Conservation (phyloP, 2,113 vertebrate genomes). For the Condylura cristata region DNA sequence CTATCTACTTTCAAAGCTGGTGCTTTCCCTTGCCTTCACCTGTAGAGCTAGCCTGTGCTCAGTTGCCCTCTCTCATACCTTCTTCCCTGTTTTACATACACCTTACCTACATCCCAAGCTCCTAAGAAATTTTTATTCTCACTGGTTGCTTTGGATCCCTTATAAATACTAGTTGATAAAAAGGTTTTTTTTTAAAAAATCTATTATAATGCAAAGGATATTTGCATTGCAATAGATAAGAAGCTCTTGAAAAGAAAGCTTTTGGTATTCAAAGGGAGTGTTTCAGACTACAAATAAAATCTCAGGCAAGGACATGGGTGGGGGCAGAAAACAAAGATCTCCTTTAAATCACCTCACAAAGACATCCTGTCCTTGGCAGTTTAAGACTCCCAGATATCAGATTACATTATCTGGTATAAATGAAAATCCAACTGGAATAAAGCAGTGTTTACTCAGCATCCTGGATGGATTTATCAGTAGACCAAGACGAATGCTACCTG, state of each 20-base stretch:
- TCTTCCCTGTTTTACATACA: background rate
- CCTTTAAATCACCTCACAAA: constrained; percentile 37
- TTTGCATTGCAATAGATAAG: constrained; percentile 27
- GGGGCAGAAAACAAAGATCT: constrained; percentile 11
- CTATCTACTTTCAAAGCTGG: background rate
- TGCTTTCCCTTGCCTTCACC: background rate
- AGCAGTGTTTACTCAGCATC: constrained; percentile 20
- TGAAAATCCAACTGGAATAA: constrained; percentile 31
- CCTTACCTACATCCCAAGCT: background rate
- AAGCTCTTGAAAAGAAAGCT: background rate
- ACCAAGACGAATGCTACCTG: background rate
- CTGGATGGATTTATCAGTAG: background rate
- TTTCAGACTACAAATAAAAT: background rate
- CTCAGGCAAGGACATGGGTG: background rate
- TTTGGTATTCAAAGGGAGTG: background rate
- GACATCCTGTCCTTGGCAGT: background rate
- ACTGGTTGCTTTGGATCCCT: background rate
- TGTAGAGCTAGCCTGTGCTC: background rate
- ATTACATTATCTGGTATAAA: background rate
- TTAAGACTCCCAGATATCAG: background rate
- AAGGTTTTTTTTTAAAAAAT: too few species aligned
- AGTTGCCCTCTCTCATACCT: fast-evolving
- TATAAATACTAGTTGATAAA: background rate
- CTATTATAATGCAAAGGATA: too few species aligned
- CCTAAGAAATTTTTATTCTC: background rate